Evolutionary conservation across 1,140 invertebrate genomes (phyloP).

Genomic region (Nilaparvata lugens): DNA sequence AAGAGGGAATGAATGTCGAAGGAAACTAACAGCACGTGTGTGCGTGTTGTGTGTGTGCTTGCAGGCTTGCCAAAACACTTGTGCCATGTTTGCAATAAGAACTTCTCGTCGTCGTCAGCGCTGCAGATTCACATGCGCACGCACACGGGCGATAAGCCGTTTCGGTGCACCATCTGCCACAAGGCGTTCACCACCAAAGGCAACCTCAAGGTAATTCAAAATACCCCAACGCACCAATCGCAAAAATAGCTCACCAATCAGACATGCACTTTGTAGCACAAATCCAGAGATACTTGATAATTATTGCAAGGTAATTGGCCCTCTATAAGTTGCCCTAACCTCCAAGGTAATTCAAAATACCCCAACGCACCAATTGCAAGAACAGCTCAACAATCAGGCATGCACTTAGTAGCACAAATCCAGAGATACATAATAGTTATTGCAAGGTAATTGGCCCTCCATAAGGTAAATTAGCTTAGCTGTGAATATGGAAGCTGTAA

Average conservation of each 20-base stretch:
- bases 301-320: no score
- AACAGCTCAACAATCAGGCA: no score
- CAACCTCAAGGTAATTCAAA: constrained; percentile 80
- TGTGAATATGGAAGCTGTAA: no score
- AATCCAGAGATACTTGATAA: no score
- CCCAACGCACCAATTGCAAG: no score
- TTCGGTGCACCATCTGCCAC: constrained; percentile 88
- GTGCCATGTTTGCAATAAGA: constrained; percentile 94
- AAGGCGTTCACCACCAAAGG: constrained; percentile 97
- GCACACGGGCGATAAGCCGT: constrained; percentile 96
- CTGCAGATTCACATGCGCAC: constrained; percentile 97
- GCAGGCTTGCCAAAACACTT: constrained; percentile 73
- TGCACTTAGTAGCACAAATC: no score
- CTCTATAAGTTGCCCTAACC: no score
- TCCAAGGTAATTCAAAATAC: constrained; percentile 62
- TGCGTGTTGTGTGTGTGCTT: constrained; percentile 37
- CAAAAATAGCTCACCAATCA: no score
- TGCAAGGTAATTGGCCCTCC: no score
- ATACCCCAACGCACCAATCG: neutral
- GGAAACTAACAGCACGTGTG: constrained; percentile 13
- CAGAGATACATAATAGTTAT: no score
- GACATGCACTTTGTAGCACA: no score
- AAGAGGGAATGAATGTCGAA: neutral
- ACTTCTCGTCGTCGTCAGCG: constrained; percentile 92
- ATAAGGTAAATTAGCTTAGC: no score